phyloP scores from a whole-genome alignment of 2,888 invertebrate species.

The Embidobia sp. region DNA sequence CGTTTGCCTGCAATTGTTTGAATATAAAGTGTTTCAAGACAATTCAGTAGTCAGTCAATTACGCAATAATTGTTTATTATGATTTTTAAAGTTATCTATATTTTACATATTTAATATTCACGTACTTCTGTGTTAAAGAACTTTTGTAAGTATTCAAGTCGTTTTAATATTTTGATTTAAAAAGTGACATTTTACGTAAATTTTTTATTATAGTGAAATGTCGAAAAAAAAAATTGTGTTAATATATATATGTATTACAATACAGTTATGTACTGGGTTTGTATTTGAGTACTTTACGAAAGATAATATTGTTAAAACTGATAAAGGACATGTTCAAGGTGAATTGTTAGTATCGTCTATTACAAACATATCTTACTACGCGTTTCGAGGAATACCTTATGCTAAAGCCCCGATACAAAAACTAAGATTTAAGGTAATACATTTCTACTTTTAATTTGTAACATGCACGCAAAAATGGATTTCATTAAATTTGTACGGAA shows the following conservation, averaged over 20 bases:
- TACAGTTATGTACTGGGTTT: neutral
- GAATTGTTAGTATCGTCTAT: constrained; percentile 62
- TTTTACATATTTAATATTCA: neutral
- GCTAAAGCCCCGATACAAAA: constrained; percentile 68
- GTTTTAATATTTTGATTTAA: too few relatives aligned
- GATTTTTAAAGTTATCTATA: constrained; percentile 4
- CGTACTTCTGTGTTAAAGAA: neutral
- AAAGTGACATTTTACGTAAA: too few relatives aligned
- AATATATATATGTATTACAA: neutral
- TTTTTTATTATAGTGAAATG: neutral
- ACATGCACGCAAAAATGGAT: too few relatives aligned
- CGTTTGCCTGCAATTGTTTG: too few relatives aligned
- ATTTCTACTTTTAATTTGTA: too few relatives aligned
- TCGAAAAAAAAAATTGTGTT: neutral
- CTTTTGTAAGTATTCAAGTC: neutral
- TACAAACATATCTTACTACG: constrained; percentile 54
- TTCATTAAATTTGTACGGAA: too few relatives aligned
- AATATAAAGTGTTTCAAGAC: neutral
- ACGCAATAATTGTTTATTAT: constrained; percentile 16
- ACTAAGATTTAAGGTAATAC: constrained; percentile 70
- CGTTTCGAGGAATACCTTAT: constrained; percentile 72
- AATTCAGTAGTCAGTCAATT: constrained; percentile 9
- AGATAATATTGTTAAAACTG: constrained; percentile 9
- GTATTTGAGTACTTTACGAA: neutral
- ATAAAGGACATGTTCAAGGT: constrained; percentile 65